A percentile compares a stretch with the other conserved stretches of the same genome.
These are phyloP conservation scores for Periparus ater DNA, from an alignment of 2,797 vertebrate species.

Conservation along the genomic window DNA sequence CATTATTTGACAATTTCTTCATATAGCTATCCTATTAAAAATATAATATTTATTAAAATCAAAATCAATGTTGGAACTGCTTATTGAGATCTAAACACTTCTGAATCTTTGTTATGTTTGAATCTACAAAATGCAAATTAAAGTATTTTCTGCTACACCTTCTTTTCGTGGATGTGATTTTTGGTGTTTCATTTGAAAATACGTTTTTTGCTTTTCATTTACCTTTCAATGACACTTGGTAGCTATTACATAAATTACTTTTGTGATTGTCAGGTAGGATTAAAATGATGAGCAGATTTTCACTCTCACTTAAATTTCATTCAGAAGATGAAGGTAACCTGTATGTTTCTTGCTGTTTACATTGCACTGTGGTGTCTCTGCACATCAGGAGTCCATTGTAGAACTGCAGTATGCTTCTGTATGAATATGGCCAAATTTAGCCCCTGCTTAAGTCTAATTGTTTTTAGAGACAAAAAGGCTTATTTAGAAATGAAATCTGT, in stretches of 20 bases:
- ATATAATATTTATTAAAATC: constrained; percentile 58
- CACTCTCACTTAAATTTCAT: background rate
- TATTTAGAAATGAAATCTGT: background rate
- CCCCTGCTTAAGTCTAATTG: background rate
- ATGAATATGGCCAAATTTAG: background rate
- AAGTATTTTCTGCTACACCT: constrained; percentile 69
- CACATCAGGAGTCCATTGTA: background rate
- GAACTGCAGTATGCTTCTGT: background rate
- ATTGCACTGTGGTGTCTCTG: too few relatives aligned
- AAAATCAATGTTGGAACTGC: constrained; percentile 1
- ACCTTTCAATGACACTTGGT: background rate
- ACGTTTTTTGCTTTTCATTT: background rate
- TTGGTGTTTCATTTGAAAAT: background rate
- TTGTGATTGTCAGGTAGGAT: background rate
- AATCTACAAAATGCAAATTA: constrained; percentile 61
- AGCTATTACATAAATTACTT: background rate
- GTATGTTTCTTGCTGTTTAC: background rate
- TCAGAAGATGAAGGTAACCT: background rate
- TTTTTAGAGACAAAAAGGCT: background rate
- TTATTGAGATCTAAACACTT: constrained; percentile 42
- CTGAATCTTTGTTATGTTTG: constrained; percentile 51
- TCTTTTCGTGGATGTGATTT: constrained; percentile 1
- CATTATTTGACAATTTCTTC: background rate
- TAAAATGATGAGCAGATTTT: background rate
- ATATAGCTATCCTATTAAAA: constrained; percentile 6